Base-by-base conservation (phyloP, 2,888 invertebrate genomes). In the Parnassius smintheus region DNA sequence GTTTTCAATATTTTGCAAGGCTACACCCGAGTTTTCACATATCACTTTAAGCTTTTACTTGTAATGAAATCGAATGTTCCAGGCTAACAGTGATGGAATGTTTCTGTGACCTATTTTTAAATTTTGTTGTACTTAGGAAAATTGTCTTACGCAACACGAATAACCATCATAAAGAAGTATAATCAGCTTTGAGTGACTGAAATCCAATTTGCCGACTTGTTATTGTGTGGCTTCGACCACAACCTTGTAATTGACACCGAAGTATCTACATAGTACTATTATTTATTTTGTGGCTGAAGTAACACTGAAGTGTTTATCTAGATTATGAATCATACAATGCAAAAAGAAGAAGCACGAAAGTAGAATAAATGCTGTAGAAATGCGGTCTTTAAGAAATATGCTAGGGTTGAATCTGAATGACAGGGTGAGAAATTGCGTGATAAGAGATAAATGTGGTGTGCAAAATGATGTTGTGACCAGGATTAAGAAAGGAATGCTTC, bases 181-280 rank as follows among this genome's bases (percentile, higher is more conserved):
- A 84, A 89, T 87, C 89, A 82, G 81, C 81, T 84, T 82, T 81
- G 78, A 77, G 81, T 82, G 82, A 80, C 80, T 81, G 77, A 72
- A 78, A 90, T 91, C 91, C 91, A 91, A 91, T 91, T 91, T 90
- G 78, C 83, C 70, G 75, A 75, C 72, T 75, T 71, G 78, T 72
- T 69, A 71, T 82, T 83, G 86, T 83, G 77, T 70, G 91, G 89
- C 84, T 91, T 91, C 89, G 67, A 85, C 87, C 88, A 78, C 89
- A 86, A 77, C 77, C 74, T 74, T 76, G 75, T 88, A 91, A 89
- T 85, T 82, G 88, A 88, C 82, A 86, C 88, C 86, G 79, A 83
- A 83, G 18, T 18, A 18, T 1, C 18, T 18, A 18, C 18, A 18
- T 18, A 18, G 18, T 18, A 1, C 18, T 18, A 18, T 18, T 18